Conservation (phyloP, 2,797 vertebrate species). For the Cyclopterus lumpus region DNA sequence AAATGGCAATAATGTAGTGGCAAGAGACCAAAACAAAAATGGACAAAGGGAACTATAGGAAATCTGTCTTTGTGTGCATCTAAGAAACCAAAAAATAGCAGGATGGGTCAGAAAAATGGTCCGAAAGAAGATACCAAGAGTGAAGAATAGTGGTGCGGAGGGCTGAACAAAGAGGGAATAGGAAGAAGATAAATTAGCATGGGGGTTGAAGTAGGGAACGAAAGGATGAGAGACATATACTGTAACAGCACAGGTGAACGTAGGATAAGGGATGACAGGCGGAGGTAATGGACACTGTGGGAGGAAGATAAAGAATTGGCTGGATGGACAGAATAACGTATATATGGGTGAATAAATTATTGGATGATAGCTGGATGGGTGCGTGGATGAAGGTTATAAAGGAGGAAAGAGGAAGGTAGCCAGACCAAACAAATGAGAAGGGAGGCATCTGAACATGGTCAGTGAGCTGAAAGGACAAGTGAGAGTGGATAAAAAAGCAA, state of each 20-base stretch:
- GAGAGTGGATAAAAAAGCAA: neutral
- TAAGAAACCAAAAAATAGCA: neutral
- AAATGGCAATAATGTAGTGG: neutral
- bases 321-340: slow-evolving; percentile 37
- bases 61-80: neutral
- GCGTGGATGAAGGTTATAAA: slow-evolving; percentile 39
- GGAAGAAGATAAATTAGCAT: slow-evolving; percentile 51
- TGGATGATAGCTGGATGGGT: neutral
- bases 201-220: slow-evolving; percentile 13
- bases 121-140: neutral
- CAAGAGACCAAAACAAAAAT: slow-evolving; percentile 10
- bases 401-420: slow-evolving; percentile 20
- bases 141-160: slow-evolving; percentile 10
- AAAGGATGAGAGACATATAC: slow-evolving; percentile 21
- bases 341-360: slow-evolving; percentile 16
- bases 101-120: slow-evolving; percentile 25
- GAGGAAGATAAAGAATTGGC: slow-evolving; percentile 48
- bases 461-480: slow-evolving; percentile 25
- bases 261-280: slow-evolving; percentile 38
- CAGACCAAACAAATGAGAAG: slow-evolving; percentile 16
- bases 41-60: neutral
- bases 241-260: slow-evolving; percentile 37
- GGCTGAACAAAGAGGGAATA: slow-evolving; percentile 17
- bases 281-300: slow-evolving; percentile 51
- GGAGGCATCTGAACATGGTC: slow-evolving; percentile 13